These are phyloP conservation scores for Calycopis cecrops DNA, from an alignment of 1,140 invertebrate species.

Conservation along the genomic window DNA sequence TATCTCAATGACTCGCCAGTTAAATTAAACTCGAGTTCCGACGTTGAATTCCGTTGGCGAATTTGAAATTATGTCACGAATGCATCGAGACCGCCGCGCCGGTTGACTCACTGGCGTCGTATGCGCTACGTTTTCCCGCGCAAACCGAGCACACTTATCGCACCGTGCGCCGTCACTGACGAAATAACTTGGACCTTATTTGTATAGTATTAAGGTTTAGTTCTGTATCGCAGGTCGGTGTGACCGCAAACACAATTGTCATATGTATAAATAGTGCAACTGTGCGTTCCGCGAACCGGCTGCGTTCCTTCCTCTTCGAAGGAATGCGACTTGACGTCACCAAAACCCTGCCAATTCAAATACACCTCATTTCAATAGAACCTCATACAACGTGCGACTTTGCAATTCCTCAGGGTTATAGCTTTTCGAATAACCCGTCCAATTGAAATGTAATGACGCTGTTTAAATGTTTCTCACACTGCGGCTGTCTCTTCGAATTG, in stretches of 20 bases:
- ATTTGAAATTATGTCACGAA: slow-evolving; percentile 49
- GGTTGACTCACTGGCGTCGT: slow-evolving; percentile 50
- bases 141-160: slow-evolving; percentile 30
- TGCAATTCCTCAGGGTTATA: slow-evolving; percentile 30
- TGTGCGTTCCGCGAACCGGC: slow-evolving; percentile 55
- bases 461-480: slow-evolving; percentile 32
- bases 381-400: neutral
- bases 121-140: slow-evolving; percentile 57
- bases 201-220: slow-evolving; percentile 23
- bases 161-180: neutral
- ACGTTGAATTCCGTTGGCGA: slow-evolving; percentile 33
- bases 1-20: too few relatives aligned
- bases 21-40: slow-evolving; percentile 7
- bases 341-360: slow-evolving; percentile 39
- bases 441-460: slow-evolving; percentile 40
- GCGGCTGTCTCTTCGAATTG: slow-evolving; percentile 27
- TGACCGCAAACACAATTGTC: slow-evolving; percentile 32
- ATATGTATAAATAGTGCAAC: slow-evolving; percentile 62
- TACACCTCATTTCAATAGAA: slow-evolving; percentile 11
- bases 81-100: slow-evolving; percentile 40
- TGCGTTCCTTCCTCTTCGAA: slow-evolving; percentile 58
- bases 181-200: slow-evolving; percentile 22
- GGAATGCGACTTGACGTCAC: slow-evolving; percentile 58
- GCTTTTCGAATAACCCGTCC: slow-evolving; percentile 35
- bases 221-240: slow-evolving; percentile 13